These are phyloP conservation scores for Tricholaema leucomelas DNA, from an alignment of 2,113 vertebrate genomes.

Conservation along the genomic window DNA sequence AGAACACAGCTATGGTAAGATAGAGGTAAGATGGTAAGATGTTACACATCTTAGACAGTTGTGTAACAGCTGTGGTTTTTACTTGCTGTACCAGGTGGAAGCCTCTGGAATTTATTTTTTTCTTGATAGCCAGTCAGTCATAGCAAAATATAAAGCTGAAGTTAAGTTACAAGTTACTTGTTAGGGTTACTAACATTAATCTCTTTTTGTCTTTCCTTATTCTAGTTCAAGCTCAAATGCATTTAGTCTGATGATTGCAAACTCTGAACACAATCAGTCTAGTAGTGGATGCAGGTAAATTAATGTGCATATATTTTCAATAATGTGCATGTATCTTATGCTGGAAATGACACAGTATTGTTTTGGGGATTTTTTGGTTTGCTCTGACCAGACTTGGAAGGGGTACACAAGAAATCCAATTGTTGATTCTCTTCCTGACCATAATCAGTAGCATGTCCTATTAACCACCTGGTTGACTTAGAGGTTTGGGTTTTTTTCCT, in stretches of 20 bases:
- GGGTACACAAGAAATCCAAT: neutral
- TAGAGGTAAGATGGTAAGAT: no score
- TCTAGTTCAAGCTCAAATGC: constrained; percentile 83
- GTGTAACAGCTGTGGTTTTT: neutral
- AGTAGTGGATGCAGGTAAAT: constrained; percentile 89
- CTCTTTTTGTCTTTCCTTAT: neutral
- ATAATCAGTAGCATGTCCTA: neutral
- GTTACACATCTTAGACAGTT: neutral
- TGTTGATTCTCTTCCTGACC: neutral
- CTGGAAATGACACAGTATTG: neutral
- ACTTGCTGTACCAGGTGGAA: neutral
- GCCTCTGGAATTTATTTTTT: neutral
- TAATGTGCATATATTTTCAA: neutral
- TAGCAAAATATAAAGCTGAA: neutral
- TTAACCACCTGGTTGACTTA: neutral
- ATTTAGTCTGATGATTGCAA: constrained; percentile 84
- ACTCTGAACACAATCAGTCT: constrained; percentile 87
- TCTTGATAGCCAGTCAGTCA: neutral
- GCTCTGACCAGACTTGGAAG: neutral
- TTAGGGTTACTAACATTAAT: neutral
- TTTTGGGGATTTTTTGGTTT: neutral
- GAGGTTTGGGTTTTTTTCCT: neutral
- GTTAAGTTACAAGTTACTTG: neutral
- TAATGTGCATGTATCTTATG: neutral
- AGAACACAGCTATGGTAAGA: neutral